Conservation (phyloP, 2,113 vertebrate species). For the Terrapene triunguis region DNA sequence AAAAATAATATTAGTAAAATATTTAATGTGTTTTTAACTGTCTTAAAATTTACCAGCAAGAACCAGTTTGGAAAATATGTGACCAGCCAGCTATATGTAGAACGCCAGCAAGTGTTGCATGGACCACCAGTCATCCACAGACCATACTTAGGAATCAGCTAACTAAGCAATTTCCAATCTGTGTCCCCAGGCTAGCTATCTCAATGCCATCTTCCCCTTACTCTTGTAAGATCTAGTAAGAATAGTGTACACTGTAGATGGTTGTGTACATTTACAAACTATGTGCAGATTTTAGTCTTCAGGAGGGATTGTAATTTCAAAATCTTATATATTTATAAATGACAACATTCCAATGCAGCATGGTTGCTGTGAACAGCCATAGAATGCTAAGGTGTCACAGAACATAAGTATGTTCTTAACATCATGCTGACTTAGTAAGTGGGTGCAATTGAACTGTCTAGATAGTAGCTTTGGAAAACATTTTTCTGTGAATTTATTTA, state of each 20-base stretch:
- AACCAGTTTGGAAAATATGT: not conserved
- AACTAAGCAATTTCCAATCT: not conserved
- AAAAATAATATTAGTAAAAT: slow-evolving; percentile 9
- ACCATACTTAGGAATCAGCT: not conserved
- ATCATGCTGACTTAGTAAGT: not conserved
- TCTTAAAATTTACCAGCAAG: slow-evolving; percentile 12
- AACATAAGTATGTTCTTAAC: not conserved
- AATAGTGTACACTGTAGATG: not conserved
- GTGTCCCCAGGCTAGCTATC: not conserved
- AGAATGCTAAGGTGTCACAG: not conserved
- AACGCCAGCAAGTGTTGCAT: not conserved
- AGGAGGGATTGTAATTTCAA: slow-evolving; percentile 41
- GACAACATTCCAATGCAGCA: not conserved
- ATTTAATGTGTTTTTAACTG: not conserved
- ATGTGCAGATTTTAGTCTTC: slow-evolving; percentile 31
- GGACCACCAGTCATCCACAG: slow-evolving; percentile 44
- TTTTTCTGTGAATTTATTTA: not conserved
- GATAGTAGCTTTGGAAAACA: not conserved
- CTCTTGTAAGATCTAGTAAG: not conserved
- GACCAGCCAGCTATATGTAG: slow-evolving; percentile 33
- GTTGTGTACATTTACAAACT: not conserved
- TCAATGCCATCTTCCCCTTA: not conserved
- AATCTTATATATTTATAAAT: not conserved
- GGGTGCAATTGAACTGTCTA: not conserved
- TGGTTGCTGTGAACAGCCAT: not conserved